Conservation (phyloP, 2,797 vertebrate species). For the Triplophysa yarkandensis region DNA sequence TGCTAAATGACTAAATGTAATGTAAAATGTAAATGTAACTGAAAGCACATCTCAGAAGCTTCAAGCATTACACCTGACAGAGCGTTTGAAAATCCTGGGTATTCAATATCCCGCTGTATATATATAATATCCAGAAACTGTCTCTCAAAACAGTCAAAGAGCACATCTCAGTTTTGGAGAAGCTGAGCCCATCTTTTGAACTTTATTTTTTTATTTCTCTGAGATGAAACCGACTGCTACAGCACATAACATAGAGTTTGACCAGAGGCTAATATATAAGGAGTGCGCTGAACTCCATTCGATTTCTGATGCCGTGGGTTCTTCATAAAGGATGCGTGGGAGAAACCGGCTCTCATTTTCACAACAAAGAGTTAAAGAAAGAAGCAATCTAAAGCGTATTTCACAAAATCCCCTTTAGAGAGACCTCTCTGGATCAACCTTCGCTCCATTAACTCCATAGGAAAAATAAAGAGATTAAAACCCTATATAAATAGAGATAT, state of each 20-base stretch:
- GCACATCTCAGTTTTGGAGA: constrained; percentile 18
- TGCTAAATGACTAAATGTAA: no score
- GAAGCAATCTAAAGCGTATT: neutral
- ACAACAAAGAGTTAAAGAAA: neutral
- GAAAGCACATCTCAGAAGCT: constrained; percentile 16
- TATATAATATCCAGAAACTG: neutral
- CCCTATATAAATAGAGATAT: neutral
- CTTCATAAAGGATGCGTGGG: neutral
- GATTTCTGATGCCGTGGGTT: neutral
- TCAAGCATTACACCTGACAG: neutral
- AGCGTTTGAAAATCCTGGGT: constrained; percentile 7
- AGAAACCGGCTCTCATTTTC: neutral
- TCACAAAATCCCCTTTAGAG: neutral
- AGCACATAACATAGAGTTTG: neutral
- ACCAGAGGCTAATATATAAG: constrained; percentile 15
- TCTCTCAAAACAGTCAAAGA: constrained; percentile 5
- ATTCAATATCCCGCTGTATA: neutral
- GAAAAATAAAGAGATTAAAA: neutral
- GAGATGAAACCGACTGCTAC: constrained; percentile 3
- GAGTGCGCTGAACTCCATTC: neutral
- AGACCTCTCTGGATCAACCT: neutral
- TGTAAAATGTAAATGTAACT: no score
- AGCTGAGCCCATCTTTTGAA: constrained; percentile 11
- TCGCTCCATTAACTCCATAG: neutral
- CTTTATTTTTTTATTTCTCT: constrained; percentile 25